phyloP scores from a whole-genome alignment of 2,113 vertebrate species.

The Plecturocebus donacophilus region DNA sequence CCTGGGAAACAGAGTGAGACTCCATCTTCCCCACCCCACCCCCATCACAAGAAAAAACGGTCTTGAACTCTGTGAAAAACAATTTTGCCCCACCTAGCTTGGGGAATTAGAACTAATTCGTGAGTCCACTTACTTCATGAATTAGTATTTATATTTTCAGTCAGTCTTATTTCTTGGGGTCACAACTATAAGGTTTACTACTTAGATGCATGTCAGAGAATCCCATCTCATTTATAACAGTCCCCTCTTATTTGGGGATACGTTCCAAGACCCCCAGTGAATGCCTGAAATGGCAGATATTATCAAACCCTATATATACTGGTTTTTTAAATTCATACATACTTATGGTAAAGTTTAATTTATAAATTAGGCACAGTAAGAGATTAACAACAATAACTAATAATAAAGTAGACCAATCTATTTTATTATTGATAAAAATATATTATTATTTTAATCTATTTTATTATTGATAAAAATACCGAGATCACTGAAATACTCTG shows the following conservation, averaged over 20 bases:
- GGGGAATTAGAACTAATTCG: not conserved
- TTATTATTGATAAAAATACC: too few relatives aligned
- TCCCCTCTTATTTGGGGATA: not conserved
- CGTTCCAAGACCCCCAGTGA: not conserved
- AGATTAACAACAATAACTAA: not conserved
- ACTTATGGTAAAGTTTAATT: not conserved
- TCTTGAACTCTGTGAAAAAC: not conserved
- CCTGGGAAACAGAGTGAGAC: too few relatives aligned
- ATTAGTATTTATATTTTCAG: not conserved
- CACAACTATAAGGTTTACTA: not conserved
- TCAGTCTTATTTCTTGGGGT: constrained; percentile 17
- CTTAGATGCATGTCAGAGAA: not conserved
- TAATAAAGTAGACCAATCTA: not conserved
- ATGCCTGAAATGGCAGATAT: not conserved
- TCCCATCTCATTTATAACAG: not conserved
- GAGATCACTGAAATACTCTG: not conserved
- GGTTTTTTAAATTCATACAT: not conserved
- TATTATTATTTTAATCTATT: too few relatives aligned
- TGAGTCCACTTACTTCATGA: not conserved
- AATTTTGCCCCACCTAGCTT: not conserved
- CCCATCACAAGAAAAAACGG: too few relatives aligned
- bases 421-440: too few relatives aligned
- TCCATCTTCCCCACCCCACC: too few relatives aligned
- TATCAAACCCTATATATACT: not conserved
- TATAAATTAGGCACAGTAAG: not conserved